A percentile compares a stretch with the other conserved stretches of the same genome.
Evolutionary conservation across 2,888 invertebrate species (phyloP).

Genomic region (Rhamphomyia laevipes): DNA sequence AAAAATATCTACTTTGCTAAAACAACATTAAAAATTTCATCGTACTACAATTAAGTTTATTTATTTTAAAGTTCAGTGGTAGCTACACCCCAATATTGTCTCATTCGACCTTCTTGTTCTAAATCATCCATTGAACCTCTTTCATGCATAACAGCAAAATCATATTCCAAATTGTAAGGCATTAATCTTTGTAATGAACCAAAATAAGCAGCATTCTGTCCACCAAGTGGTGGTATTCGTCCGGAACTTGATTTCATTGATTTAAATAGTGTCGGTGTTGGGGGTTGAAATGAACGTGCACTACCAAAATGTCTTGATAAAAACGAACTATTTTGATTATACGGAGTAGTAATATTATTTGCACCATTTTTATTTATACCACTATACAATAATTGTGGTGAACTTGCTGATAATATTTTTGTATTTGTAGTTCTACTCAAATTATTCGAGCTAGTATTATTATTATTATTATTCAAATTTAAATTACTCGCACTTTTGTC

Average conservation of each 20-base stretch:
- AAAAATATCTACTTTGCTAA: no score
- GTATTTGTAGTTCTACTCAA: slow-evolving; percentile 26
- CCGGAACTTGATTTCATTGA: slow-evolving; percentile 44
- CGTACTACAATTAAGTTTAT: no score
- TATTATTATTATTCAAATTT: slow-evolving; percentile 20
- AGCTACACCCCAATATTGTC: slow-evolving; percentile 84
- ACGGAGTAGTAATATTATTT: slow-evolving; percentile 24
- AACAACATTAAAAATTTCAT: no score
- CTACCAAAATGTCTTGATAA: slow-evolving; percentile 68
- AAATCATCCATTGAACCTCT: slow-evolving; percentile 52
- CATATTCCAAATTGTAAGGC: slow-evolving; percentile 75
- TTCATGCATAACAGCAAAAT: slow-evolving; percentile 73
- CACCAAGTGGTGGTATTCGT: slow-evolving; percentile 45
- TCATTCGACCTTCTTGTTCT: slow-evolving; percentile 73
- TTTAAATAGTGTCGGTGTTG: slow-evolving; percentile 6
- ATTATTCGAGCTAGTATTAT: slow-evolving; percentile 18
- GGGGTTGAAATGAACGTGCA: slow-evolving; percentile 62
- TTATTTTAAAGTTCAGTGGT: slow-evolving; percentile 66
- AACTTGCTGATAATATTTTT: slow-evolving; percentile 55
- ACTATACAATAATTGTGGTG: slow-evolving; percentile 45
- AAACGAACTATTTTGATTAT: slow-evolving; percentile 37
- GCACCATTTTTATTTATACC: slow-evolving; percentile 18
- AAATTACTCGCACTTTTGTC: slow-evolving; percentile 9
- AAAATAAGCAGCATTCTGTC: slow-evolving; percentile 78
- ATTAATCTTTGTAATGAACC: slow-evolving; percentile 72